Evolutionary conservation across 2,888 invertebrate genomes (phyloP), one percentile per base, ranked within the genome.

Genomic region (Vandiemenella viatica): DNA sequence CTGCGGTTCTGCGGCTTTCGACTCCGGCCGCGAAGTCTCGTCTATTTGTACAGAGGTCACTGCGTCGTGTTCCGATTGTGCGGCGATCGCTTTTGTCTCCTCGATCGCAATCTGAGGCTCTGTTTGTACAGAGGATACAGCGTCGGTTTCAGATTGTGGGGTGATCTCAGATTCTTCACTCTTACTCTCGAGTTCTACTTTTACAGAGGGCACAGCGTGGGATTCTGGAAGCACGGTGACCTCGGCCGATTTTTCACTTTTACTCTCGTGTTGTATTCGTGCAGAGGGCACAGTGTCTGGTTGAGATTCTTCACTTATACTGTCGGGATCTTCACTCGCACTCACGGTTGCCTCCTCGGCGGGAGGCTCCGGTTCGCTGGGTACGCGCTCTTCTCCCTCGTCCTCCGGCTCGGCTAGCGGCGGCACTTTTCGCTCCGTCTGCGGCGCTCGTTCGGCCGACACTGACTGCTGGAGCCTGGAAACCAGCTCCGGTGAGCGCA

Each of bases 1-100:
- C 5, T 32, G 13, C 32, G n/a, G 32, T 4, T 32, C 32, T 2
- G n/a, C 13, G 13, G 10, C 32, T 46, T 26, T 10, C 17, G 8
- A 43, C 37, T 21, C 17, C 49, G 32, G 4, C 37, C 43, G 40
- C 15, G 52, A 26, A 6, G 41, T 48, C 6, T 61, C 62, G 23
- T 59, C 53, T 50, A 73, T 67, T 38, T 52, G 44, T 42, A 75
- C 68, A 58, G 74, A 70, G 61, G 75, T 74, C 67, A 10, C 42
- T 4, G 17, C 42, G 42, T 42, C 42, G 32, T 10, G 32, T n/a
- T n/a, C 32, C 32, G 32, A 32, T 32, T 32, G 32, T 10, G 10
- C 32, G 32, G 32, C 32, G 32, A 32, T n/a, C 32, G 32, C 32
- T 10, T 3, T 3, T 32, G 32, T 10, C n/a, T n/a, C n/a, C n/a